A percentile compares a stretch with the other conserved stretches of the same genome.
Evolutionary conservation across 2,113 vertebrate genomes (phyloP).

Genomic region (Prunella himalayana): DNA sequence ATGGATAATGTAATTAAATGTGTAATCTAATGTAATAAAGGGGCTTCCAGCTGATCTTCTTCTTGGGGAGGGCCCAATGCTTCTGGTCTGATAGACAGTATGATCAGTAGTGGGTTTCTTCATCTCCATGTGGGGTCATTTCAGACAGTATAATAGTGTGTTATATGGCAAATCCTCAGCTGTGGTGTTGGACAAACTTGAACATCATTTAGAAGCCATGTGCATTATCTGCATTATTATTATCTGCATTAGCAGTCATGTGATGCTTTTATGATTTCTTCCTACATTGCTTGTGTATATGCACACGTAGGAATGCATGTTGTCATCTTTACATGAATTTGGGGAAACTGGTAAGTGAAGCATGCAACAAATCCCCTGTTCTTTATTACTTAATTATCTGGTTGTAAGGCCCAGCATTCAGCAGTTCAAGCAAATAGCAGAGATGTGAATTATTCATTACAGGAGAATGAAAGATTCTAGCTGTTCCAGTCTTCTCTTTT

Average conservation of each 20-base stretch:
- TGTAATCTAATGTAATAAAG: not conserved
- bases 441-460: conserved; percentile 25
- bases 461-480: not conserved
- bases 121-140: not conserved
- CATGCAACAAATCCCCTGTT: not conserved
- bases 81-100: not conserved
- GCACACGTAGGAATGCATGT: not conserved
- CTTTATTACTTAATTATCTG: conserved; percentile 23
- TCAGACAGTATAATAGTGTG: not conserved
- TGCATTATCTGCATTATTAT: too few relatives aligned
- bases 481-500: not conserved
- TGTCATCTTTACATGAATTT: not conserved
- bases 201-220: not conserved
- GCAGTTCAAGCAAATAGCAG: not conserved
- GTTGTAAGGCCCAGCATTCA: not conserved
- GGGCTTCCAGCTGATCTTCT: not conserved
- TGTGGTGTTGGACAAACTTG: not conserved
- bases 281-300: not conserved
- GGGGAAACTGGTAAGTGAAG: not conserved
- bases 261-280: not conserved
- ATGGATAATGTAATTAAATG: not conserved
- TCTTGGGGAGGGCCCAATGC: not conserved
- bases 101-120: not conserved
- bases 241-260: too few relatives aligned
- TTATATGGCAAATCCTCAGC: not conserved